phyloP scores from a whole-genome alignment of 2,113 vertebrate genomes.

The Salvator merianae region DNA sequence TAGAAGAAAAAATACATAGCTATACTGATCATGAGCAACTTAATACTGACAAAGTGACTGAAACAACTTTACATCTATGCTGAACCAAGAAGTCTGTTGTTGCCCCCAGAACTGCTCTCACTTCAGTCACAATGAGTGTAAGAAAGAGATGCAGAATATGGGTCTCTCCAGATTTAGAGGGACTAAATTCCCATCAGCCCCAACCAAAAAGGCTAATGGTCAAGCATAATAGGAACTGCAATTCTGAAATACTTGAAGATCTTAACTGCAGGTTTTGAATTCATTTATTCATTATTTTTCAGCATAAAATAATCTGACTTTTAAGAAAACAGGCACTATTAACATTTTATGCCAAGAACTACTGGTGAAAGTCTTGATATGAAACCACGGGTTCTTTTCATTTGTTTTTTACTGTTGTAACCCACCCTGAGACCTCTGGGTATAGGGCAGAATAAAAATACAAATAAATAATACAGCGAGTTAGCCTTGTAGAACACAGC shows the following conservation, averaged over 20 bases:
- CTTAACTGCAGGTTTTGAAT: too few species aligned
- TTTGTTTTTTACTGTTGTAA: too few species aligned
- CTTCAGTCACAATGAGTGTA: not conserved
- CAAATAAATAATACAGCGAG: not conserved
- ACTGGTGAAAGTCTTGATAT: not conserved
- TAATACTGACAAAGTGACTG: not conserved
- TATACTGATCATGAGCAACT: too few species aligned
- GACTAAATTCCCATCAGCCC: not conserved
- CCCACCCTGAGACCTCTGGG: too few species aligned
- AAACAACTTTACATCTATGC: not conserved
- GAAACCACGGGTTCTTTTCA: too few species aligned
- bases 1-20: not conserved
- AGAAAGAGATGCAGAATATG: not conserved
- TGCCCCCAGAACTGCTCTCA: not conserved
- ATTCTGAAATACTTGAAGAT: not conserved
- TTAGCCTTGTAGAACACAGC: not conserved
- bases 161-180: not conserved
- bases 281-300: too few species aligned
- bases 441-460: too few species aligned
- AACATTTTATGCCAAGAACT: not conserved
- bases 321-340: not conserved
- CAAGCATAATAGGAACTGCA: not conserved
- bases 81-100: too few species aligned
- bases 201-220: not conserved
- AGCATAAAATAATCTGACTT: too few species aligned